Evolutionary conservation across 2,888 invertebrate species (phyloP).

Genomic region (Cerastoderma edule): DNA sequence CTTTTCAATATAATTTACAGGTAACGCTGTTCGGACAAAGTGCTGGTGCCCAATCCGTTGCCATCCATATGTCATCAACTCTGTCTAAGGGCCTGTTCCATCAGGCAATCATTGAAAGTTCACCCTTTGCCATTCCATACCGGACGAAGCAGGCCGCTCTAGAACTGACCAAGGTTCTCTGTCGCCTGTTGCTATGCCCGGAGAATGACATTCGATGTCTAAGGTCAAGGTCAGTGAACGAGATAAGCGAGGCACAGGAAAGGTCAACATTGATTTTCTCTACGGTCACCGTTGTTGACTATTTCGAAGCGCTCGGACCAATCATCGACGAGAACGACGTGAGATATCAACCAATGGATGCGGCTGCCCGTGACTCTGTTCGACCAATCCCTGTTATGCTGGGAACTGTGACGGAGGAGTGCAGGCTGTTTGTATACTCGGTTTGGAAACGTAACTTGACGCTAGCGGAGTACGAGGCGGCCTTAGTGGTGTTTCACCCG

Average conservation of each 20-base stretch:
- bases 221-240: conserved; percentile 58
- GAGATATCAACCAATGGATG: conserved; percentile 61
- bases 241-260: conserved; percentile 68
- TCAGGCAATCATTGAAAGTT: conserved; percentile 64
- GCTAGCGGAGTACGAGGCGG: conserved; percentile 35
- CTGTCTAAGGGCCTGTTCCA: conserved; percentile 56
- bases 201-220: conserved; percentile 65
- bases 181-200: conserved; percentile 58
- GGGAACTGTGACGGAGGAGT: conserved; percentile 73
- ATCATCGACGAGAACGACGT: conserved; percentile 70
- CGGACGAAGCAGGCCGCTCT: conserved; percentile 62
- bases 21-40: conserved; percentile 72
- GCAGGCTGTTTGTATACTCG: conserved; percentile 67
- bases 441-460: conserved; percentile 53
- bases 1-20: conserved; percentile 45
- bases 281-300: conserved; percentile 68
- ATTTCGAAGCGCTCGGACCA: conserved; percentile 75
- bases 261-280: conserved; percentile 55
- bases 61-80: conserved; percentile 62
- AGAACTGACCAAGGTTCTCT: conserved; percentile 55
- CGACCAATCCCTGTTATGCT: conserved; percentile 71
- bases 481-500: conserved; percentile 30
- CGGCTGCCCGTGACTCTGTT: conserved; percentile 53
- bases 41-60: conserved; percentile 69
- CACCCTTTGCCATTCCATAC: conserved; percentile 66